phyloP scores from a whole-genome alignment of 2,797 vertebrate species.

The Hylomyscus alleni region DNA sequence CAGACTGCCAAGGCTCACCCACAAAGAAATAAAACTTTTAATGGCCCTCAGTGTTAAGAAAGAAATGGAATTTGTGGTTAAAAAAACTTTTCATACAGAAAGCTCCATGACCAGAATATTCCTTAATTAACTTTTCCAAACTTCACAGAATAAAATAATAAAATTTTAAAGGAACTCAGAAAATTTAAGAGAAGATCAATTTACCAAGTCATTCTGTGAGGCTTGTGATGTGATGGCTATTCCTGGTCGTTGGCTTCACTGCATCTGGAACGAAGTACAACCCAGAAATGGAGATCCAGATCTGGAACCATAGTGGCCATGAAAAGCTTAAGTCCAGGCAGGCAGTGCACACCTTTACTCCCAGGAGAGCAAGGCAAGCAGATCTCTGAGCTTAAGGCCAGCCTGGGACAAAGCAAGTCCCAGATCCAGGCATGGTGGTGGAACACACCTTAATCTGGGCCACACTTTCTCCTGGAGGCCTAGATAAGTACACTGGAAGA shows the following conservation, averaged over 20 bases:
- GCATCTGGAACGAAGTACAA: not conserved
- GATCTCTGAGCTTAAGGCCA: not conserved
- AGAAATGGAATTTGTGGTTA: not conserved
- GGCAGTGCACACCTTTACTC: not conserved
- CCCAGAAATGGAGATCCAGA: not conserved
- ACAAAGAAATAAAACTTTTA: not conserved
- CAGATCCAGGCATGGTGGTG: not conserved
- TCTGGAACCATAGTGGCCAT: not conserved
- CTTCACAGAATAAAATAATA: not conserved
- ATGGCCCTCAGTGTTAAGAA: not conserved
- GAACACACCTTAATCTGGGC: not conserved
- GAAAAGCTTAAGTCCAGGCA: not conserved
- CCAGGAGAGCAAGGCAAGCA: not conserved
- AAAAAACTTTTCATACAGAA: not conserved
- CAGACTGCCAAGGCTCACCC: not conserved
- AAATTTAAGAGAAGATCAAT: not conserved
- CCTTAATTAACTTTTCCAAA: not conserved
- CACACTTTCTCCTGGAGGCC: not conserved
- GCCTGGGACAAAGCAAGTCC: not conserved
- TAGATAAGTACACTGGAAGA: not conserved
- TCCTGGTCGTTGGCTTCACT: not conserved
- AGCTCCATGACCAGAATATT: not conserved
- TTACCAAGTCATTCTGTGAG: not conserved
- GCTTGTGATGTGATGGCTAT: not conserved
- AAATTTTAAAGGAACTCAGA: not conserved